A percentile compares a stretch with the other conserved stretches of the same genome.
Evolutionary conservation across 2,888 invertebrate genomes (phyloP).

Genomic region (Falcaria lacertinaria): DNA sequence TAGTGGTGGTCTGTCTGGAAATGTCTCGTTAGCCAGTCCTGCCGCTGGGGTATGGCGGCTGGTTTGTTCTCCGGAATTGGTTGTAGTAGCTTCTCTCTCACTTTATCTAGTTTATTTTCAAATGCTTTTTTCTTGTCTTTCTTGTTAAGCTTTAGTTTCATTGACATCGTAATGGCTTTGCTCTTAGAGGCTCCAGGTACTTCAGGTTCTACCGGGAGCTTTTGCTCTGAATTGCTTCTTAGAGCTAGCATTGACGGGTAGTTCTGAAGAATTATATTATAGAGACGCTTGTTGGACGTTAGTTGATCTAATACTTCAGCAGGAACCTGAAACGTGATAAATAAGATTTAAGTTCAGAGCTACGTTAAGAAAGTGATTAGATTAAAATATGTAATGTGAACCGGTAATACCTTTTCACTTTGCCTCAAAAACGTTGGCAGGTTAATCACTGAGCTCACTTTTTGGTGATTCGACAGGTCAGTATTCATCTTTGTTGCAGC

Average conservation of each 20-base stretch:
- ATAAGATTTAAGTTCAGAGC: neutral
- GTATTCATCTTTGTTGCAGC: slow-evolving; percentile 69
- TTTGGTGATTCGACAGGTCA: slow-evolving; percentile 57
- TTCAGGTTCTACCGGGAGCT: slow-evolving; percentile 61
- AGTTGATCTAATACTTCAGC: slow-evolving; percentile 85
- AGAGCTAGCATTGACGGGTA: slow-evolving; percentile 84
- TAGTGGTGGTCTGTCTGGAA: slow-evolving; percentile 83
- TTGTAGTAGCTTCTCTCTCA: slow-evolving; percentile 59
- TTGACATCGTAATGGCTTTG: slow-evolving; percentile 82
- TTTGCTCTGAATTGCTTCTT: slow-evolving; percentile 82
- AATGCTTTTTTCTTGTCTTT: slow-evolving; percentile 63
- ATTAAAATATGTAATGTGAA: neutral
- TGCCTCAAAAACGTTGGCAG: slow-evolving; percentile 88
- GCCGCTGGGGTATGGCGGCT: slow-evolving; percentile 46
- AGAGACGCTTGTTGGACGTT: slow-evolving; percentile 81
- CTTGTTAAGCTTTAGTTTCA: slow-evolving; percentile 76
- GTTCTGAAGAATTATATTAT: slow-evolving; percentile 85
- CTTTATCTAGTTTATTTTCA: slow-evolving; percentile 61
- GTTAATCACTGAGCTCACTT: slow-evolving; percentile 85
- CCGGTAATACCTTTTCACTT: slow-evolving; percentile 86
- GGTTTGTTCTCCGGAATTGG: slow-evolving; percentile 68
- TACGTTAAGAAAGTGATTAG: neutral
- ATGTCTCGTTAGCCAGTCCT: slow-evolving; percentile 72
- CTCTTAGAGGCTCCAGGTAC: slow-evolving; percentile 43
- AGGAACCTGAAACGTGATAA: slow-evolving; percentile 77